A percentile compares a stretch with the other conserved stretches of the same genome.
These are phyloP conservation scores for Parotocinclus haroldoi DNA, from an alignment of 2,797 vertebrate genomes.

Conservation along the genomic window DNA sequence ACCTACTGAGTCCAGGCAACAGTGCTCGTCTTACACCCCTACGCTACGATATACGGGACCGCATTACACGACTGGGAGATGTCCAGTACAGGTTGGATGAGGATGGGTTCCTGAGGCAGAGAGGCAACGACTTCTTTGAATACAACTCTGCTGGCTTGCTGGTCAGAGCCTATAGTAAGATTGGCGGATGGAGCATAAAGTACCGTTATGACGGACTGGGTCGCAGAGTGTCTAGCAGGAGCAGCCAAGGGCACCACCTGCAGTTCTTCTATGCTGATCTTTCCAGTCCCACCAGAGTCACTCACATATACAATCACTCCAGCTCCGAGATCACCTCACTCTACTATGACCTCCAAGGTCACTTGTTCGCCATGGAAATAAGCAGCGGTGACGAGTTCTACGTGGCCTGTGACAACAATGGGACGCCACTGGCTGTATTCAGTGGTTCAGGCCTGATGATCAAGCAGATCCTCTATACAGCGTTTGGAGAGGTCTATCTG, in stretches of 20 bases:
- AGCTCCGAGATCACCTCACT: conserved; percentile 96
- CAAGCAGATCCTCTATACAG: conserved; percentile 92
- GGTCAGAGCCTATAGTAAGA: conserved; percentile 89
- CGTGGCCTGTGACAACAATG: conserved; percentile 95
- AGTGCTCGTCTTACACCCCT: conserved; percentile 91
- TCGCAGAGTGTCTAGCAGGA: conserved; percentile 89
- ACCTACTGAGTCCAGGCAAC: conserved; percentile 92
- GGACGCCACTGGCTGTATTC: conserved; percentile 94
- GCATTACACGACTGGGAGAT: conserved; percentile 91
- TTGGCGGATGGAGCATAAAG: conserved; percentile 83
- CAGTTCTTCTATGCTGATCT: conserved; percentile 98
- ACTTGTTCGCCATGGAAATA: conserved; percentile 97
- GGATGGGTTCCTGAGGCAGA: conserved; percentile 91
- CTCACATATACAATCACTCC: conserved; percentile 97
- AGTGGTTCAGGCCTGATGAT: conserved; percentile 95
- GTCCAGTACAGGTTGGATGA: conserved; percentile 92
- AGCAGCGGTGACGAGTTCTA: conserved; percentile 97
- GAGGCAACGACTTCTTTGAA: conserved; percentile 90
- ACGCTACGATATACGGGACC: conserved; percentile 89
- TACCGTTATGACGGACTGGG: conserved; percentile 94
- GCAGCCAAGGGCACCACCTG: conserved; percentile 83
- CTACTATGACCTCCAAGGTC: conserved; percentile 97
- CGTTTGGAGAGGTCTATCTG: conserved; percentile 95
- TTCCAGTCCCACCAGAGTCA: conserved; percentile 90
- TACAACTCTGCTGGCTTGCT: conserved; percentile 92